Evolutionary conservation across 2,113 vertebrate genomes (phyloP).

Genomic region (Crotalus viridis): DNA sequence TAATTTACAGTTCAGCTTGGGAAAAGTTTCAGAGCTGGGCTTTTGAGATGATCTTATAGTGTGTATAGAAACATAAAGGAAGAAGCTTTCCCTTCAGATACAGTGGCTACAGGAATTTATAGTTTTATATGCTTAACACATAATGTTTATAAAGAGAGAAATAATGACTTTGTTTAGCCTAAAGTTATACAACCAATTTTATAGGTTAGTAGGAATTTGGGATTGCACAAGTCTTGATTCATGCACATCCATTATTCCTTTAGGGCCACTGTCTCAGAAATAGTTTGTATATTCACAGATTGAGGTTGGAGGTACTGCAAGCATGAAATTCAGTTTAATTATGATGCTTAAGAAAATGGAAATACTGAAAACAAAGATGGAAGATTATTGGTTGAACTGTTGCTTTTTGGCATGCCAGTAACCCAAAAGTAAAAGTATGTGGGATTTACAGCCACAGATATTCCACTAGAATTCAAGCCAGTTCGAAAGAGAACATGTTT

Average conservation of each 20-base stretch:
- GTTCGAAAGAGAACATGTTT: conserved; percentile 36
- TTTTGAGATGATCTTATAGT: neutral
- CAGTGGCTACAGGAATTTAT: neutral
- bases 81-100: neutral
- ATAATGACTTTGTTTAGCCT: neutral
- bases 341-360: neutral
- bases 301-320: neutral
- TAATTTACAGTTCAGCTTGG: neutral
- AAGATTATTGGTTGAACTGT: conserved; percentile 7
- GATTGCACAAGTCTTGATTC: neutral
- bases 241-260: neutral
- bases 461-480: conserved; percentile 37
- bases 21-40: neutral
- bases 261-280: neutral
- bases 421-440: conserved; percentile 9
- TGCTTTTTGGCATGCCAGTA: conserved; percentile 28
- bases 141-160: neutral
- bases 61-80: neutral
- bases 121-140: neutral
- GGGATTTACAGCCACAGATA: conserved; percentile 15
- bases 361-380: conserved; percentile 3
- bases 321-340: neutral
- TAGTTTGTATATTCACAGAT: neutral
- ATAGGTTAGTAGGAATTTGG: neutral
- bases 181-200: neutral